phyloP scores from a whole-genome alignment of 2,113 vertebrate genomes.

The Lampris incognitus region DNA sequence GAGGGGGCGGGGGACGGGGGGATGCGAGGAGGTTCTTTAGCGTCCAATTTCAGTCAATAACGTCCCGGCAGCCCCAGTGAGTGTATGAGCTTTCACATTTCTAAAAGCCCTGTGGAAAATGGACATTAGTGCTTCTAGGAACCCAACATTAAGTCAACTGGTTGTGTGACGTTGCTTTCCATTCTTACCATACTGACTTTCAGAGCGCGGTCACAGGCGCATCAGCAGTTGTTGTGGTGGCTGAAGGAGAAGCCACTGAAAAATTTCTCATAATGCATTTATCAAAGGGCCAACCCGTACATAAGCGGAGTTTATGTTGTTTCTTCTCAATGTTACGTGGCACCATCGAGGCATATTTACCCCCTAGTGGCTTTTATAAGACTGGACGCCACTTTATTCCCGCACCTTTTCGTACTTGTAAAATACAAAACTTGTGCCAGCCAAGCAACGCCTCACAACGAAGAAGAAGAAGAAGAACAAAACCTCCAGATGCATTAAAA shows the following conservation, averaged over 20 bases:
- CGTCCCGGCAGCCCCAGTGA: slow-evolving; percentile 6
- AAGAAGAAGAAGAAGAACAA: not conserved
- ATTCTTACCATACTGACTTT: not conserved
- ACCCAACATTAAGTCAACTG: not conserved
- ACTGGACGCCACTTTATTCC: not conserved
- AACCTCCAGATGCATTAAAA: not conserved
- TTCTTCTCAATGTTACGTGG: slow-evolving; percentile 8
- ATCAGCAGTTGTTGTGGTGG: too few species aligned
- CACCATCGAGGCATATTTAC: slow-evolving; percentile 39
- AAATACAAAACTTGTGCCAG: not conserved
- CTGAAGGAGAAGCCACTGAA: not conserved
- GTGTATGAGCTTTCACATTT: slow-evolving; percentile 2
- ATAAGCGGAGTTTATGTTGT: slow-evolving; percentile 2
- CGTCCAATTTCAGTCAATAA: slow-evolving; percentile 28
- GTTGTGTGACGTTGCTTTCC: slow-evolving; percentile 5
- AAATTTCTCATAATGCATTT: slow-evolving; percentile 10
- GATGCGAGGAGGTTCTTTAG: slow-evolving; percentile 4
- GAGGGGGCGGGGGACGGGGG: not conserved
- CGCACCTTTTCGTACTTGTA: slow-evolving; percentile 5
- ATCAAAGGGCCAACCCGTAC: not conserved
- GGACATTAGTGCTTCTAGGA: not conserved
- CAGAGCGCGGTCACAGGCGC: too few species aligned
- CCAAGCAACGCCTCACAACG: slow-evolving; percentile 4
- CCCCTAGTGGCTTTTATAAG: not conserved
- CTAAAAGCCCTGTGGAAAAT: not conserved